phyloP scores from a whole-genome alignment of 2,888 invertebrate species.

The Hoplodrina ambigua region DNA sequence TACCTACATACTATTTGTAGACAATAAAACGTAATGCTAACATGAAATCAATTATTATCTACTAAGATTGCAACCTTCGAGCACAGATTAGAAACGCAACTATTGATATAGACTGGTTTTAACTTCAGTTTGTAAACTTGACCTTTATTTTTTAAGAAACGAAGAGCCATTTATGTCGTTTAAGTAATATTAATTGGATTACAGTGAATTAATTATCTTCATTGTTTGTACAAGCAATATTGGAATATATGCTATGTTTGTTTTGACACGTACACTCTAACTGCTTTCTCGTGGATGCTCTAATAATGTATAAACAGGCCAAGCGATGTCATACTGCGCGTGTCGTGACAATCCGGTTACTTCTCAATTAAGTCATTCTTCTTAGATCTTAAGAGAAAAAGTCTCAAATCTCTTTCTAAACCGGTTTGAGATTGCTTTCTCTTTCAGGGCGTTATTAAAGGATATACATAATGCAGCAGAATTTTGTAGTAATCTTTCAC shows the following conservation, averaged over 20 bases:
- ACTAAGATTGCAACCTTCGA: constrained; percentile 36
- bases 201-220: constrained; percentile 6
- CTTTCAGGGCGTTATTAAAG: background rate
- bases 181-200: constrained; percentile 1
- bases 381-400: background rate
- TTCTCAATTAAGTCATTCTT: background rate
- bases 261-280: constrained; percentile 22
- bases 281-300: constrained; percentile 17
- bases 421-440: background rate
- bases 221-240: constrained; percentile 16
- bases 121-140: constrained; percentile 23
- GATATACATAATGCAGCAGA: too few species aligned
- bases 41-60: constrained; percentile 38
- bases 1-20: constrained; percentile 28
- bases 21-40: constrained; percentile 30
- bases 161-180: constrained; percentile 2
- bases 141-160: constrained; percentile 16
- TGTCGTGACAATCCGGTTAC: constrained; percentile 17
- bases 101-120: constrained; percentile 6
- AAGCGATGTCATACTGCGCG: background rate
- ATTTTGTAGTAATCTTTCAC: too few species aligned
- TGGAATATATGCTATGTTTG: constrained; percentile 11
- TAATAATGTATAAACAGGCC: constrained; percentile 4
- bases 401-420: background rate
- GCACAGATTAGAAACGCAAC: constrained; percentile 43